phyloP scores from a whole-genome alignment of 2,113 vertebrate genomes.

The Cepphus grylle region DNA sequence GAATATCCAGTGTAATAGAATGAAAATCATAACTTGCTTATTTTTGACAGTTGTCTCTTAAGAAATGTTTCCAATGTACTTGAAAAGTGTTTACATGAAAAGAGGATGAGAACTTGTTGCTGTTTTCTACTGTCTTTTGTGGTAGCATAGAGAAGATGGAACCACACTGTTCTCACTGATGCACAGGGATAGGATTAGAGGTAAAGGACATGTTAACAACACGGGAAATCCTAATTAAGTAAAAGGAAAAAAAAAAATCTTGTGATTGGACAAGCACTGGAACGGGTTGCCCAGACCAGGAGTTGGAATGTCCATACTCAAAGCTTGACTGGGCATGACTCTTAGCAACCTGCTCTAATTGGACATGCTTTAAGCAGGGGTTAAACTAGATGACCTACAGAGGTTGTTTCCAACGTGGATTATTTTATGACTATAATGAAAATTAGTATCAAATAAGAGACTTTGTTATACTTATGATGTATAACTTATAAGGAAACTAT shows the following conservation, averaged over 20 bases:
- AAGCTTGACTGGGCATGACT: not conserved
- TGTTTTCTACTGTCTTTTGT: not conserved
- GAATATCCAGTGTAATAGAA: not conserved
- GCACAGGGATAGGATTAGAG: not conserved
- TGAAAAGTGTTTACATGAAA: not conserved
- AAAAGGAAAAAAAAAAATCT: not conserved
- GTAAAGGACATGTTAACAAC: not conserved
- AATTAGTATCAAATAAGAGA: not conserved
- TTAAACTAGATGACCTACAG: not conserved
- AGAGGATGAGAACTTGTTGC: not conserved
- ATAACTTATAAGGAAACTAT: not conserved
- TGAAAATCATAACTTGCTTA: not conserved
- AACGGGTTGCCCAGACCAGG: not conserved
- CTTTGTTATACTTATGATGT: not conserved
- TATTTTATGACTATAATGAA: not conserved
- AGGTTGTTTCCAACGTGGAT: not conserved
- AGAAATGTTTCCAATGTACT: not conserved
- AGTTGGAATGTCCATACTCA: not conserved
- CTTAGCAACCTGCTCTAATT: not conserved
- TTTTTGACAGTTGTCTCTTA: not conserved
- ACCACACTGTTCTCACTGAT: not conserved
- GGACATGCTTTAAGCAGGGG: not conserved
- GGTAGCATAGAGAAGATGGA: not conserved
- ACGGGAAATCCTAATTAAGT: not conserved
- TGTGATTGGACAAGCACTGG: too few relatives aligned